Conservation (phyloP, 2,888 invertebrate genomes). For the Slavum lentiscoides region DNA sequence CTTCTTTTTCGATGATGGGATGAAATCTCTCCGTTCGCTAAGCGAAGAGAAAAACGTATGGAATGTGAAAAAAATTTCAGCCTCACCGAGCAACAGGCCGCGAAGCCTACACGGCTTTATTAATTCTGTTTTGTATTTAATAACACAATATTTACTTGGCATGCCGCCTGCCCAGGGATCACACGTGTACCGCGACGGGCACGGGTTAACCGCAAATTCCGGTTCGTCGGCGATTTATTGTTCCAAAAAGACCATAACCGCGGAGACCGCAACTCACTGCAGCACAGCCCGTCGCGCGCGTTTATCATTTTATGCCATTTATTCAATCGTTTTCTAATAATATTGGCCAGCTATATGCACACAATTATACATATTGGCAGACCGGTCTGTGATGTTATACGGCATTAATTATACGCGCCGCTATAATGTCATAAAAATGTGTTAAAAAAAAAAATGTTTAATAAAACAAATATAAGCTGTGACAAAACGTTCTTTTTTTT, state of each 20-base stretch:
- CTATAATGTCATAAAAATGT: no score
- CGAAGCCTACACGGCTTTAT: neutral
- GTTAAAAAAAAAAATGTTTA: no score
- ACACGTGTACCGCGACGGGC: neutral
- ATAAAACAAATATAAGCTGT: no score
- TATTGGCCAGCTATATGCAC: no score
- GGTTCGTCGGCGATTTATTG: constrained; percentile 35
- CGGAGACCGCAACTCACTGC: neutral
- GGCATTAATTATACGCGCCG: no score
- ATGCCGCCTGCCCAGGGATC: constrained; percentile 11
- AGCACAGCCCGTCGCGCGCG: neutral
- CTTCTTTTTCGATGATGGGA: no score
- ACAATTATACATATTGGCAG: no score
- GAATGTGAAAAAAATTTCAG: no score
- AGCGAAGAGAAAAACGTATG: no score
- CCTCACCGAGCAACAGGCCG: constrained; percentile 22
- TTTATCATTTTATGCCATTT: constrained; percentile 39
- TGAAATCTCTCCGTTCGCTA: no score
- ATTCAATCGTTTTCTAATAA: neutral
- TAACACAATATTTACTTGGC: constrained; percentile 26
- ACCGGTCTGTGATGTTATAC: neutral
- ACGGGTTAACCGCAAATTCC: constrained; percentile 21
- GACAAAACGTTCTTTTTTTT: no score
- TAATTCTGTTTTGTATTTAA: constrained; percentile 18
- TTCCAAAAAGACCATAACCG: constrained; percentile 34